phyloP scores from a whole-genome alignment of 2,113 vertebrate species.

The Heterocephalus glaber region DNA sequence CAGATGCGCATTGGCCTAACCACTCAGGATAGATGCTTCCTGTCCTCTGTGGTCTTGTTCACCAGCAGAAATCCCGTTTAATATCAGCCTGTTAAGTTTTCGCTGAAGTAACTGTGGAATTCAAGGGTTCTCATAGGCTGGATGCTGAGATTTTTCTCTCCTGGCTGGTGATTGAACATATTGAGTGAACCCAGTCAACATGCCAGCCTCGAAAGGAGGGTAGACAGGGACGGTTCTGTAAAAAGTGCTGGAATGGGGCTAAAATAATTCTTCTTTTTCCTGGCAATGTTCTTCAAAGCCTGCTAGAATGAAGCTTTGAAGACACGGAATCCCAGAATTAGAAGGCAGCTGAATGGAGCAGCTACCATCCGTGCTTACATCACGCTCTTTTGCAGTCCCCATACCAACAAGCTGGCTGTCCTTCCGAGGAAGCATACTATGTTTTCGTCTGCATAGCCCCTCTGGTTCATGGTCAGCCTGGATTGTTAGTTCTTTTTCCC shows the following conservation, averaged over 20 bases:
- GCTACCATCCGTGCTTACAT: neutral
- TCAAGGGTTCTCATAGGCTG: neutral
- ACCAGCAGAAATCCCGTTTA: neutral
- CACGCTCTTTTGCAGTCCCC: neutral
- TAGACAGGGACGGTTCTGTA: neutral
- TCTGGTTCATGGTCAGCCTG: neutral
- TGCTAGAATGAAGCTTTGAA: conserved; percentile 21
- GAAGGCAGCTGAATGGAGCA: conserved; percentile 23
- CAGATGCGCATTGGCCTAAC: neutral
- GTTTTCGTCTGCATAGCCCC: neutral
- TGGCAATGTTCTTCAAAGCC: conserved; percentile 45
- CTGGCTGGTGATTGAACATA: neutral
- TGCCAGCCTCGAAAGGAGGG: conserved; percentile 15
- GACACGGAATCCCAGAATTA: neutral
- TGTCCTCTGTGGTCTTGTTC: neutral
- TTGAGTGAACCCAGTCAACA: neutral
- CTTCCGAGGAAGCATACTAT: neutral
- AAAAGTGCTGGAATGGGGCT: conserved; percentile 44
- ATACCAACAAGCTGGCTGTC: neutral
- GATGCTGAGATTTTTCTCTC: neutral
- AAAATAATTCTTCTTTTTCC: conserved; percentile 50
- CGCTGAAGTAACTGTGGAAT: neutral
- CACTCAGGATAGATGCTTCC: neutral
- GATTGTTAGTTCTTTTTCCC: neutral
- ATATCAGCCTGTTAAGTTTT: neutral